Evolutionary conservation across 2,888 invertebrate genomes (phyloP), one percentile per base, ranked within the genome.

Genomic region (Metopia argyrocephala): DNA sequence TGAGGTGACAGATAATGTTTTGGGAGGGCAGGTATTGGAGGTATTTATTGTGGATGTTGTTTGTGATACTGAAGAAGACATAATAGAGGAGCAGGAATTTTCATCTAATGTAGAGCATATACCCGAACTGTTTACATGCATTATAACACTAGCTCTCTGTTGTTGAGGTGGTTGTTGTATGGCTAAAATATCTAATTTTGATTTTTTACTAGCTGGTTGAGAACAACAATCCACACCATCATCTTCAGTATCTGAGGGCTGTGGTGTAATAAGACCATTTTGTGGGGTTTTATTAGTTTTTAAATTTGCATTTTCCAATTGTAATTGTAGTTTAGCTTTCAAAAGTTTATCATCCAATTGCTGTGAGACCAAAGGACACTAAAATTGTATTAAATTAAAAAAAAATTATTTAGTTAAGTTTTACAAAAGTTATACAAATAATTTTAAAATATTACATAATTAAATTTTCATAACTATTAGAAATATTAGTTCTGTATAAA

Each of bases 201-300:
- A 90, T 86, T 89, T 89, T 74, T 93, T 92, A 78, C 90, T 89
- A 21, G 91, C 91, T 18, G 76, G 91, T 86, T 88, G 93, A 54
- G 54, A 27, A 61, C 69, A 69, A 38, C 80, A 73, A 1, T 78
- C 93, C 84, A 93, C 92, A 1, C 85, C 83, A 89, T 96, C 94
- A 84, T 94, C 92, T 91, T 96, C 96, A 0, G 95, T 95, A 89
- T 97, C 96, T 0, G 96, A 96, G 21, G 96, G 95, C 89, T 96
- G 96, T 0, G 96, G 96, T 3, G 96, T 96, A 73, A 95, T 93
- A 84, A 89, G 85, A 75, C 87, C 87, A 57, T 79, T 80, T 70
- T 78, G 74, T 75, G 66, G 27, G 50, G 61, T 52, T 65, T 74
- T 73, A 48, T 52, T 83, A 71, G 57, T 59, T 28, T 45, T 64